Conservation (phyloP, 30 jellyfish, hydroid and myxozoan genomes). For the Nemopilema nomurai region DNA sequence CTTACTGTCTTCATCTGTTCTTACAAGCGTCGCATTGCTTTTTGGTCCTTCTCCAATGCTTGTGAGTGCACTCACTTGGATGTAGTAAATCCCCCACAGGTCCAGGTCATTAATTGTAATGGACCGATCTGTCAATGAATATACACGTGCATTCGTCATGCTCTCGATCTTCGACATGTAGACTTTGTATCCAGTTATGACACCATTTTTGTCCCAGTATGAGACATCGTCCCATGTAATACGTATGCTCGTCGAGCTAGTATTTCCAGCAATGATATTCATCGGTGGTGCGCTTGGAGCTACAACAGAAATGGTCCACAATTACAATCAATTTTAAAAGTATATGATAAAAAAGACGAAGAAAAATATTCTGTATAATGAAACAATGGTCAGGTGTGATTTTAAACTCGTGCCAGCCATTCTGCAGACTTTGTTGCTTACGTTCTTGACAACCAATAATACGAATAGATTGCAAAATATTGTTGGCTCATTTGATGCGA, state of each 20-base stretch:
- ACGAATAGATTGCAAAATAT: too few relatives aligned
- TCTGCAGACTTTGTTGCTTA: too few relatives aligned
- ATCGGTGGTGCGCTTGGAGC: constrained; percentile 11
- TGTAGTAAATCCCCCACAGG: not conserved
- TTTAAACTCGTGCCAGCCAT: too few relatives aligned
- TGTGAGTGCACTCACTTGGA: not conserved
- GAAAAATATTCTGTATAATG: too few relatives aligned
- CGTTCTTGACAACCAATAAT: too few relatives aligned
- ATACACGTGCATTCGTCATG: not conserved
- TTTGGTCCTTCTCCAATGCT: constrained; percentile 8
- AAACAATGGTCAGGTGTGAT: too few relatives aligned
- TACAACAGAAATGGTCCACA: too few relatives aligned
- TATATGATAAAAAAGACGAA: too few relatives aligned
- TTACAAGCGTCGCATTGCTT: not conserved
- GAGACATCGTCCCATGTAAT: constrained; percentile 13
- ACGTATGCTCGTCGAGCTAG: constrained; percentile 5
- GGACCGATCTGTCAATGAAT: not conserved
- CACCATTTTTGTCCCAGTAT: constrained; percentile 7
- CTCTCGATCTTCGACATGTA: not conserved
- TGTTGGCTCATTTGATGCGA: too few relatives aligned
- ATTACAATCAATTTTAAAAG: too few relatives aligned
- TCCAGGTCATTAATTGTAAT: not conserved
- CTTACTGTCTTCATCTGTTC: constrained; percentile 35
- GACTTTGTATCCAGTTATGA: not conserved
- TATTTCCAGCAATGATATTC: not conserved